These are phyloP conservation scores for Ascaphus truei DNA, from an alignment of 2,113 vertebrate genomes.

Conservation along the genomic window DNA sequence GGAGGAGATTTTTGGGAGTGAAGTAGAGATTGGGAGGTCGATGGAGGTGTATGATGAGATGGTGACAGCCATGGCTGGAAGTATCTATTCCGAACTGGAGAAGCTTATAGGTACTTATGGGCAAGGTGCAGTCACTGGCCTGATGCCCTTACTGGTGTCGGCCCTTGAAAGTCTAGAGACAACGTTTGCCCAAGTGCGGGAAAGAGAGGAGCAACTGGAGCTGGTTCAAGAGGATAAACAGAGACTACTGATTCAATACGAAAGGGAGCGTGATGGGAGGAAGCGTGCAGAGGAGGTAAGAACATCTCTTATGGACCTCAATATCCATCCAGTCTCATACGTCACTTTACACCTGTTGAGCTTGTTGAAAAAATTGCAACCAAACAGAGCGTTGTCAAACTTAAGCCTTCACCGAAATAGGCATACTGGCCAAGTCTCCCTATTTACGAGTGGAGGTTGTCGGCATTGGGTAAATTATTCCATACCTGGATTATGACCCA, in stretches of 20 bases:
- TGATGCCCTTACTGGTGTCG: constrained; percentile 37
- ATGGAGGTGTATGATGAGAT: constrained; percentile 34
- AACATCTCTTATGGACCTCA: not conserved
- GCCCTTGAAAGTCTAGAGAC: constrained; percentile 37
- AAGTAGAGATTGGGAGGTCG: not conserved
- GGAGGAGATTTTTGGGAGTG: constrained; percentile 32
- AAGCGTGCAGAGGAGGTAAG: constrained; percentile 32
- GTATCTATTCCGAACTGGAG: constrained; percentile 39
- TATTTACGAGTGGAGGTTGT: too few species aligned
- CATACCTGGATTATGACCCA: too few species aligned
- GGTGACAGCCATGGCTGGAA: constrained; percentile 32
- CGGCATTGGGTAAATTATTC: too few species aligned
- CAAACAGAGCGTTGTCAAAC: too few species aligned
- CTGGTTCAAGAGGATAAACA: constrained; percentile 1
- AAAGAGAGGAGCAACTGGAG: constrained; percentile 28
- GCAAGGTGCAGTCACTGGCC: constrained; percentile 18
- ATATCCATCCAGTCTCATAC: too few species aligned
- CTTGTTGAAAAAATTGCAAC: too few species aligned
- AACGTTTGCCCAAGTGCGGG: constrained; percentile 14
- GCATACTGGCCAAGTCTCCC: too few species aligned
- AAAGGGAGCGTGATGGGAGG: constrained; percentile 19
- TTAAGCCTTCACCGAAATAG: too few species aligned
- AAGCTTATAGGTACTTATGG: constrained; percentile 34
- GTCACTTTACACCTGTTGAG: too few species aligned
- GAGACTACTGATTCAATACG: constrained; percentile 30